These are phyloP conservation scores for Thysanoteuthis rhombus DNA, from an alignment of 2,888 invertebrate species.

Conservation along the genomic window DNA sequence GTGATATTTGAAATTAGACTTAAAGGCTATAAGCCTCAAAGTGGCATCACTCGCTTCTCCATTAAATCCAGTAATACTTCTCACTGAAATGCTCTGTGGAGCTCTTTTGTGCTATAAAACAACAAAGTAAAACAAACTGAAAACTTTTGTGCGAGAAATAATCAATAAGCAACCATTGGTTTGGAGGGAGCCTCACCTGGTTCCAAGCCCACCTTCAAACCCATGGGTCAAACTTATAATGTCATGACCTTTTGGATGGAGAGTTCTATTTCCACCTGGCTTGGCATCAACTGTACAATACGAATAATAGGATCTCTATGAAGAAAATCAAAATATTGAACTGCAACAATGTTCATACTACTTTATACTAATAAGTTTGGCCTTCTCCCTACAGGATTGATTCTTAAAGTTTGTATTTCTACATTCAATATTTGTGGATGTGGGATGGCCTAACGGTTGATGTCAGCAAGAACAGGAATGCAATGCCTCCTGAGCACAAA, in stretches of 20 bases:
- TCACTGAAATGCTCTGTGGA: neutral
- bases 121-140: neutral
- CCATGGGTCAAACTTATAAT: neutral
- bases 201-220: neutral
- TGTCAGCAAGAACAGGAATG: too few species aligned
- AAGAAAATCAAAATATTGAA: neutral
- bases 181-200: neutral
- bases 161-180: neutral
- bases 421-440: neutral
- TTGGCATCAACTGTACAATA: neutral
- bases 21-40: too few species aligned
- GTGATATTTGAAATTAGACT: too few species aligned
- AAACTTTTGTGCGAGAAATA: neutral
- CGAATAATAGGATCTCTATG: neutral
- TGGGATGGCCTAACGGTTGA: too few species aligned
- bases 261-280: neutral
- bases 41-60: too few species aligned
- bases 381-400: neutral
- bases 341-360: neutral
- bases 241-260: neutral
- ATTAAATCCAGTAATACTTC: neutral
- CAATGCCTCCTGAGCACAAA: too few species aligned
- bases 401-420: neutral
- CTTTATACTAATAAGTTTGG: neutral
- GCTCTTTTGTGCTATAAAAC: neutral